Percentiles rank a stretch among this genome's conserved stretches.
phyloP scores from a whole-genome alignment of 2,797 vertebrate species.

The Oreochromis grahami region DNA sequence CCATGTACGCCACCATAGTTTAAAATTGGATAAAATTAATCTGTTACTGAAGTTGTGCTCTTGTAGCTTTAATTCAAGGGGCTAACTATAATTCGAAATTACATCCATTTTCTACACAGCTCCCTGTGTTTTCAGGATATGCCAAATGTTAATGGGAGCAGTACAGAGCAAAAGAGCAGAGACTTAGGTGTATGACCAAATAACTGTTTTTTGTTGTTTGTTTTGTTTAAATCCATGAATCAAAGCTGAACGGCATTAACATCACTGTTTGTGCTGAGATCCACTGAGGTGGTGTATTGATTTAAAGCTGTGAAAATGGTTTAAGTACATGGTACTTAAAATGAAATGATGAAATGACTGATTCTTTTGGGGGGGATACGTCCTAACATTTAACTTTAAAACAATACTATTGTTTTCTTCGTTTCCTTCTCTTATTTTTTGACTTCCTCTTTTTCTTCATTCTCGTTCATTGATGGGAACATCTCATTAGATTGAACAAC shows the following conservation, averaged over 20 bases:
- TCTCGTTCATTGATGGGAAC: slow-evolving; percentile 4
- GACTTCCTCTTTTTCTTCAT: not conserved
- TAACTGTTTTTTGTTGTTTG: not conserved
- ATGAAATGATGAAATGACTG: not conserved
- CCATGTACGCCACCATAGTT: not conserved
- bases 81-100: not conserved
- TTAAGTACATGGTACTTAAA: not conserved
- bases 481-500: slow-evolving; percentile 33
- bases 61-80: not conserved
- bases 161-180: not conserved
- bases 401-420: not conserved
- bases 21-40: not conserved
- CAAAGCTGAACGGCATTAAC: not conserved
- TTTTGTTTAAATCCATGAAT: not conserved
- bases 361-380: not conserved
- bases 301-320: not conserved
- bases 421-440: not conserved
- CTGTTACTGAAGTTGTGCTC: not conserved
- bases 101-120: not conserved
- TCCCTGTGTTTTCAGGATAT: not conserved
- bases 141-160: not conserved
- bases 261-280: not conserved
- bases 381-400: not conserved
- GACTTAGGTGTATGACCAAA: not conserved
- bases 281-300: not conserved